A percentile compares a stretch with the other conserved stretches of the same genome.
Conservation (phyloP, 2,797 vertebrate species). For the Dromococcyx pavoninus region DNA sequence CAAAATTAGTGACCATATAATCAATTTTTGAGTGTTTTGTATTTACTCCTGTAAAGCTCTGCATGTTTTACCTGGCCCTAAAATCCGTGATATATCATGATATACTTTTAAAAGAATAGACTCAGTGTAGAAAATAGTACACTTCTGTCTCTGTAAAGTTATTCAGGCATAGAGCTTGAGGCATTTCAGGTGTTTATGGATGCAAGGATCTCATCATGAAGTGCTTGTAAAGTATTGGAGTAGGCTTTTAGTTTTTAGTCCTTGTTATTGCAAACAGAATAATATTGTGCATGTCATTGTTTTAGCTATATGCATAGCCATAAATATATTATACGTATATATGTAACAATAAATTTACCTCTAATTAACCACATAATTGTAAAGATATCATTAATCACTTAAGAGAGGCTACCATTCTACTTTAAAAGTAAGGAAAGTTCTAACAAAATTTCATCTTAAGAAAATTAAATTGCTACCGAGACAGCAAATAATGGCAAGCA, state of each 20-base stretch:
- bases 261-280: not conserved
- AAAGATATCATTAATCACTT: not conserved
- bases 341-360: not conserved
- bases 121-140: not conserved
- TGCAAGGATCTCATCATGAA: too few relatives aligned
- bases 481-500: not conserved
- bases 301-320: not conserved
- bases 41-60: not conserved
- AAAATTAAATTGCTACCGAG: not conserved
- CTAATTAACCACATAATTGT: not conserved
- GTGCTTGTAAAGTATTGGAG: too few relatives aligned
- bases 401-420: not conserved
- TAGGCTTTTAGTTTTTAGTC: too few relatives aligned
- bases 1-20: not conserved
- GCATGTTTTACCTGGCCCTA: not conserved
- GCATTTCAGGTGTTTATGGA: too few relatives aligned
- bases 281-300: not conserved
- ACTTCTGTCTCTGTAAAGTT: not conserved
- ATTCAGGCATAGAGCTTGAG: not conserved
- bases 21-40: not conserved
- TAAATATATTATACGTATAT: not conserved
- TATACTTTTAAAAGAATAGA: not conserved
- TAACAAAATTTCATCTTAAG: not conserved
- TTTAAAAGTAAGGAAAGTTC: not conserved
- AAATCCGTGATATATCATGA: not conserved